Evolutionary conservation across 2,888 invertebrate species (phyloP), one percentile per base, ranked within the genome.

Genomic region (Theretra japonica): DNA sequence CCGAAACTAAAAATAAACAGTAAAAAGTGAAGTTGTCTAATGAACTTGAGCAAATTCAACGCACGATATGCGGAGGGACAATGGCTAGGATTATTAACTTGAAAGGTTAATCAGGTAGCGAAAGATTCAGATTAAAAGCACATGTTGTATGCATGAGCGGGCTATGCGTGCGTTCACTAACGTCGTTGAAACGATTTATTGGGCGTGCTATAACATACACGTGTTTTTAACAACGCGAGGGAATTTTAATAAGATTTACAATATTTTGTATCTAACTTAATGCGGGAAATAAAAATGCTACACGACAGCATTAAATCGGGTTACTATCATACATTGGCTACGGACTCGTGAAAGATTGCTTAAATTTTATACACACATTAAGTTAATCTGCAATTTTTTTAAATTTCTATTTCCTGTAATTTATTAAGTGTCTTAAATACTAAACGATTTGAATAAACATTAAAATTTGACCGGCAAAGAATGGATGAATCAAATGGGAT

Each of bases 21-120:
- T 84, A 83, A 86, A 86, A 85, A 86, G 86, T 83, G 82, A 85
- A 89, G 86, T 86, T 86, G 86, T 86, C 87, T 90, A 90, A 91
- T 90, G 90, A 90, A 90, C 88, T 88, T 82, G 87, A 86, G 88
- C 87, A 88, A 88, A 88, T 88, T 88, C 84, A 85, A 88, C 83
- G 82, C 86, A 83, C 85, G 84, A 86, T 83, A 85, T 82, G 84
- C 86, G 83, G 86, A 87, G 87, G 86, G 88, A 86, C 87, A 88
- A 21, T 62, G 41, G 15, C 89, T 89, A 89, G 85, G 87, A 90
- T 89, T 89, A 88, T 88, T 84, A 81, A 84, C 83, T 85, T 84
- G 86, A 79, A 84, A 85, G 83, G 83, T 23, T 62, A 62, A n/a
- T 21, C 62, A 33, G 30, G 8, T 62, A 30, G 5, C n/a, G 8